Base-by-base conservation (phyloP, 2,797 vertebrate species). In the Clarias platycephalus region DNA sequence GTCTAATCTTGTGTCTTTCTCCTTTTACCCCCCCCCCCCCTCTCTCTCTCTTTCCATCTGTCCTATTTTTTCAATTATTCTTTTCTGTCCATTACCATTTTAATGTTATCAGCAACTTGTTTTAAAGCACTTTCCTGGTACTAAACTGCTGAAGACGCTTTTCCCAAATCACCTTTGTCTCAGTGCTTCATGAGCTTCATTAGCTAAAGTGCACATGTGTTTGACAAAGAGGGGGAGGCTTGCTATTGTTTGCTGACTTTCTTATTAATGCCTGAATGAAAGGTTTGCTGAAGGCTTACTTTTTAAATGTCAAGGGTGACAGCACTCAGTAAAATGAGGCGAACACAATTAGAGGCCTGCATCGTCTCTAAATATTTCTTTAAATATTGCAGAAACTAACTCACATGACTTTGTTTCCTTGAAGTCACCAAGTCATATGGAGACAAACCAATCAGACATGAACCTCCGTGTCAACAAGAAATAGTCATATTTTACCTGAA, bases 171-270 rank as follows among this genome's bases (percentile, higher is more conserved):
- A 68, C 26, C 58, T 8, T 37, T 26, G 40, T 79, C 7, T 18
- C 24, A 37, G 44, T 55, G 26, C 34, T 84, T 22, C 9, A 34
- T 82, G 75, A 62, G n/a, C 44, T 62, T 85, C 16, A 80, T 75
- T 71, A 80, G 40, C 67, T 67, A 57, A 62, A 77, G 77, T 75
- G 28, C 53, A 40, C 40, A 44, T 80, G 66, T 28, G 31, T 63
- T 13, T 64, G 55, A 53, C 20, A 37, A 70, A 55, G 49, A 80
- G 55, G 44, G 40, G 62, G 53, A 31, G 40, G 49, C 62, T 83
- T 71, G 18, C n/a, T 68, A 82, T 86, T 86, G 53, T 82, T 84
- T 28, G 63, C 71, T 86, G 12, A 5, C 79, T 79, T 60, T 53
- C 28, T 72, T 66, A 76, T 76, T 28, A 77, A 13, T 12, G 34